These are phyloP conservation scores for Corapipo altera DNA, from an alignment of 2,113 vertebrate genomes.

Conservation along the genomic window DNA sequence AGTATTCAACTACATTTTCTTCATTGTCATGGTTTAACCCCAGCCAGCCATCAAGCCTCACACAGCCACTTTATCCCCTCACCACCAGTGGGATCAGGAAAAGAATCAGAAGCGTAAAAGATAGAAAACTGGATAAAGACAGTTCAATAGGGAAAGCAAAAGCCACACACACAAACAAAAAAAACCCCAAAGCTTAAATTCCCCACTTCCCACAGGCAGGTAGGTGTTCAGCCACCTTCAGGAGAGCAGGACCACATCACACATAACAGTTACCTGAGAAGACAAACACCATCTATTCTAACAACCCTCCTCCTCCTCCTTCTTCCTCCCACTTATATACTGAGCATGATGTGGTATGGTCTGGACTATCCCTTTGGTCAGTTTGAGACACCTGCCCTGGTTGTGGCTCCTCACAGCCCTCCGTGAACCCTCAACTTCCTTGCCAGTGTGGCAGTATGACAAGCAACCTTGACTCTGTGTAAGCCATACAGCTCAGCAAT, in stretches of 20 bases:
- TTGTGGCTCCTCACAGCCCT: not conserved
- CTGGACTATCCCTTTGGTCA: not conserved
- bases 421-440: not conserved
- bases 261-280: not conserved
- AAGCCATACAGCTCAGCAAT: not conserved
- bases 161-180: not conserved
- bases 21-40: not conserved
- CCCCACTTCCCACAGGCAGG: not conserved
- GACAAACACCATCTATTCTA: not conserved
- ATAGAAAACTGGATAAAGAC: not conserved
- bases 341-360: not conserved
- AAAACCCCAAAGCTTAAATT: not conserved
- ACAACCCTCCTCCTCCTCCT: not conserved
- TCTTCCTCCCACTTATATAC: not conserved
- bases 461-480: not conserved
- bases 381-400: not conserved
- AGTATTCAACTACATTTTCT: not conserved
- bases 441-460: not conserved
- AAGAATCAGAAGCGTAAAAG: not conserved
- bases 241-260: not conserved
- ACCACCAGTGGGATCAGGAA: not conserved
- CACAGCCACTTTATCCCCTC: not conserved
- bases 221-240: not conserved
- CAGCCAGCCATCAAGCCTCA: not conserved
- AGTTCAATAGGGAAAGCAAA: not conserved